Conservation (phyloP, 30 jellyfish, hydroid and myxozoan species). For the Pseudorhiza aurosa region DNA sequence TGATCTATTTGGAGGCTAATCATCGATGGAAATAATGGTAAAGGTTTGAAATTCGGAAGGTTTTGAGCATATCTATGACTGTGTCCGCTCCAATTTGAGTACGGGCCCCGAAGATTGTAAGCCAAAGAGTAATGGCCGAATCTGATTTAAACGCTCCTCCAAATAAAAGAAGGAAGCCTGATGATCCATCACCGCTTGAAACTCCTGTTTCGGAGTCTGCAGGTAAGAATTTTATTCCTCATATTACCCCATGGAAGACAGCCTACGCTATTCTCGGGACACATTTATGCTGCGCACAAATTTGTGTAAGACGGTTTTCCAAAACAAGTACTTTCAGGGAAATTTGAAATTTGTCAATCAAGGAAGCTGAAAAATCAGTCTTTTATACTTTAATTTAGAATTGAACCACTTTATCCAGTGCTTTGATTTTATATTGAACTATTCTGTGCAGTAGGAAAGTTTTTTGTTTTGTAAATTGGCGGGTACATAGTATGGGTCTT, state of each 20-base stretch:
- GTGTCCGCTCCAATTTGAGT: conserved; percentile 56
- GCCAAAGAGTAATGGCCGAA: conserved; percentile 80
- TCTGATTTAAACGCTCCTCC: conserved; percentile 97
- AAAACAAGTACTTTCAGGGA: neutral
- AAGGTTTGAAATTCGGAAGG: conserved; percentile 26
- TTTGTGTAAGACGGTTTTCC: neutral
- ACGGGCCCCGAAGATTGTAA: conserved; percentile 23
- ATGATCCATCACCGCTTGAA: conserved; percentile 82
- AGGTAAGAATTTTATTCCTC: conserved; percentile 52
- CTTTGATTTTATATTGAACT: neutral
- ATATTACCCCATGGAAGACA: conserved; percentile 5
- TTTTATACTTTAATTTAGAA: no score
- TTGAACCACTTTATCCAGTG: no score
- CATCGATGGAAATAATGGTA: conserved; percentile 41
- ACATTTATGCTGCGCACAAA: conserved; percentile 6
- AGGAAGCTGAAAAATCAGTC: no score
- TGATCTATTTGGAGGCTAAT: conserved; percentile 6
- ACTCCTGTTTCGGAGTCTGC: conserved; percentile 89
- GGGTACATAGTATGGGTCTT: neutral
- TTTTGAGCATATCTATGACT: conserved; percentile 57
- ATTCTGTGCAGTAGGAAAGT: neutral
- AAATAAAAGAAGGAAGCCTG: conserved; percentile 84
- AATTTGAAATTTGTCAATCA: neutral
- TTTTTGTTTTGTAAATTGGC: conserved; percentile 10
- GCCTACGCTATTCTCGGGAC: neutral